Percentiles rank a stretch among this genome's conserved stretches.
phyloP scores from a whole-genome alignment of 2,797 vertebrate species.

The Myotis daubentonii region DNA sequence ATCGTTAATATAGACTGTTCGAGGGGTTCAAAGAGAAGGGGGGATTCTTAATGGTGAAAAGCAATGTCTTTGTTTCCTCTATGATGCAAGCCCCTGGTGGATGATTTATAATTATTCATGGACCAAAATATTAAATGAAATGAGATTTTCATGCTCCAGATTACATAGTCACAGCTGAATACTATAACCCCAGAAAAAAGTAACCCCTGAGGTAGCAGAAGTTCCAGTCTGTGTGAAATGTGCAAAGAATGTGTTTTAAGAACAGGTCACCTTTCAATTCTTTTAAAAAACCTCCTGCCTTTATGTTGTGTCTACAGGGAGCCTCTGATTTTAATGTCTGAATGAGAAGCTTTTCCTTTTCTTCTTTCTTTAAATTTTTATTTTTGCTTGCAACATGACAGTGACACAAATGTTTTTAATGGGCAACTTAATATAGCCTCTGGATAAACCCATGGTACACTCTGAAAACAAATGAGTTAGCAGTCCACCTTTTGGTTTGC shows the following conservation, averaged over 20 bases:
- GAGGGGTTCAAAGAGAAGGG: neutral
- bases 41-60: neutral
- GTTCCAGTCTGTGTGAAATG: conserved; percentile 51
- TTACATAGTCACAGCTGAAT: conserved; percentile 29
- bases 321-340: conserved; percentile 42
- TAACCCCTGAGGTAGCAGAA: conserved; percentile 41
- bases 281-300: neutral
- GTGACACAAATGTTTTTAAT: conserved; percentile 52
- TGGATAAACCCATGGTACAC: neutral
- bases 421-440: conserved; percentile 21
- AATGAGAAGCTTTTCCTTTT: conserved; percentile 27
- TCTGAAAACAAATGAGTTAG: conserved; percentile 59
- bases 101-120: conserved; percentile 42
- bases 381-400: neutral
- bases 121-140: conserved; percentile 20
- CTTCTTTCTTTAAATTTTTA: neutral
- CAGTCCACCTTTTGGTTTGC: conserved; percentile 13
- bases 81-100: neutral
- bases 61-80: neutral
- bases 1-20: neutral
- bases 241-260: conserved; percentile 60
- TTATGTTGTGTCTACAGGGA: conserved; percentile 30
- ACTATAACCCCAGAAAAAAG: conserved; percentile 39
- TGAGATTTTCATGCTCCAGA: conserved; percentile 30
- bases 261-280: conserved; percentile 59